Evolutionary conservation across 2,797 vertebrate genomes (phyloP), one percentile per base, ranked within the genome.

Genomic region (Esox lucius): DNA sequence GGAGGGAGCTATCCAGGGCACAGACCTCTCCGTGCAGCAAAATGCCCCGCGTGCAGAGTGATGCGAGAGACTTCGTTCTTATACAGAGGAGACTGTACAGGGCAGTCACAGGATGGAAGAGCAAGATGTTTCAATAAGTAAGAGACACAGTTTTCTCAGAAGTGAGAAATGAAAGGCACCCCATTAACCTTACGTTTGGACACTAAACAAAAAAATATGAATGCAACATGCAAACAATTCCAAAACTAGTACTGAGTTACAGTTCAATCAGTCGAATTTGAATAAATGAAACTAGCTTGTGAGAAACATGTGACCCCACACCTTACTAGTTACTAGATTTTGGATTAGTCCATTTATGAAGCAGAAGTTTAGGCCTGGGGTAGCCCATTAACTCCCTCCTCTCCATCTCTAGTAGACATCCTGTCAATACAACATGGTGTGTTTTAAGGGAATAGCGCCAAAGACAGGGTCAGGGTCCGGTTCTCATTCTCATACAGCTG

Each of bases 401-500:
- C 11, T 15, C 46, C 24, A 17, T 51, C 68, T 46, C 67, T 46
- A 22, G 24, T 39, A 61, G n/a, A 7, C 56, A 61, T 12, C n/a
- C 22, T 15, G 24, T 26, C 31, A 28, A 66, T 5, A 66, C 64
- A 66, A 28, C 9, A 39, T 19, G 19, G 31, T 1, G 65, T 35
- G 19, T 67, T 39, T 68, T 22, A 42, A 24, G 33, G 33, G 22
- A 67, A 67, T 11, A 46, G 42, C 39, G 49, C 22, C 42, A 48
- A 26, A 48, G 46, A 56, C 31, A n/a, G 22, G 9, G 67, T 80
- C 88, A 80, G 78, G 87, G 76, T 87, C 82, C 79, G 86, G 28
- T 31, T 87, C 86, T 87, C 65, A 35, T 1, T 87, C 86, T 87
- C 65, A 35, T 53, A 71, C 80, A 85, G 85, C 73, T 67, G 46